Base-by-base conservation (phyloP, 2,113 vertebrate species). In the Andinoacara biseriatus region DNA sequence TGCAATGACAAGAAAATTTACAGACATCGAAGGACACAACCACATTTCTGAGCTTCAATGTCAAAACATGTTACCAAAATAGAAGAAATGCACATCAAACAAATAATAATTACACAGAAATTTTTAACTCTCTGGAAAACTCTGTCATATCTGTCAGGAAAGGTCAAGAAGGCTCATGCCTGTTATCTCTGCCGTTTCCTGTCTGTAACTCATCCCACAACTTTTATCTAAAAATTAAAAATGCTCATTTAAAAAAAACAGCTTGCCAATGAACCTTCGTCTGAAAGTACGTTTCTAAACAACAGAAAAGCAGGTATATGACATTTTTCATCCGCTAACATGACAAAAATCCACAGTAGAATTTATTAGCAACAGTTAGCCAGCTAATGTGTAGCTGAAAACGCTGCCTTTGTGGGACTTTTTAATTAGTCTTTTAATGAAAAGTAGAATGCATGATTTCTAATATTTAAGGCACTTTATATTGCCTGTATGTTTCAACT, bases 271-370 rank as follows among this genome's bases (percentile, higher is more conserved):
- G 43, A 65, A 11, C n/a, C 0, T 24, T 43, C 35, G 8, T 43
- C n/a, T 40, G 38, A 40, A 10, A 10, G 2, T 62, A 7, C 33
- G 14, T 62, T 38, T 62, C 35, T 38, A 14, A 62, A 63, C 33
- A 35, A 35, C 0, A 0, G 60, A 33, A 63, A 63, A 63, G 22
- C 61, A 22, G 33, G 20, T 11, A 40, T 5, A 40, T 5, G 40
- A 7, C 8, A 40, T 24, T 22, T 63, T 40, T 63, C 35, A 40
- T 14, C 35, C 22, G n/a, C 9, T 43, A 65, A 17, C 40, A 0
- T 24, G 7, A 46, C 5, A 67, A 24, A 5, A n/a, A 46, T 46
- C n/a, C 13, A 43, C 2, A 0, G 35, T 35, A 17, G 43, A 46
- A 9, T 46, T 65, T 67, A 26, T 26, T 26, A 67, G 38, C 63